A percentile compares a stretch with the other conserved stretches of the same genome.
These are phyloP conservation scores for Melanotaenia duboulayi DNA, from an alignment of 2,113 vertebrate species.

Conservation along the genomic window DNA sequence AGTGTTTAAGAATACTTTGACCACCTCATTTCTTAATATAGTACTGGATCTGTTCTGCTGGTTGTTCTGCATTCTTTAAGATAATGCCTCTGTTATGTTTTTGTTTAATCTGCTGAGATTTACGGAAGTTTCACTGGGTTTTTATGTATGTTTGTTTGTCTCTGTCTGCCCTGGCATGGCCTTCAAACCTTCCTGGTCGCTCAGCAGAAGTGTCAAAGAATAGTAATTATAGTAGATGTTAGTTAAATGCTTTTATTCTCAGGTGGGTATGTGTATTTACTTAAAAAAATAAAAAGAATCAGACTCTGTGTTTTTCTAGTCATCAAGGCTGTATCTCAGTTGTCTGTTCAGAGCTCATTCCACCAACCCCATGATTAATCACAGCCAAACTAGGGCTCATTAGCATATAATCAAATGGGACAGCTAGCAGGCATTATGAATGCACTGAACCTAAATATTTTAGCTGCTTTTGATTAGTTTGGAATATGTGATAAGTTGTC, in stretches of 20 bases:
- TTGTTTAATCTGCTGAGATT: not conserved
- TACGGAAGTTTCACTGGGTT: not conserved
- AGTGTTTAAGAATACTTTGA: not conserved
- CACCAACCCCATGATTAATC: constrained; percentile 41
- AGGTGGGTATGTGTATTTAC: too few relatives aligned
- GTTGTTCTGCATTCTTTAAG: constrained; percentile 19
- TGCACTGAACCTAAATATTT: constrained; percentile 28
- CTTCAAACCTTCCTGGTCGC: constrained; percentile 10
- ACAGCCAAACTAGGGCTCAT: constrained; percentile 47
- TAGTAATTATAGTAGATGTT: not conserved
- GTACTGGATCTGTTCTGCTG: not conserved
- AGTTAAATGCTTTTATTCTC: not conserved
- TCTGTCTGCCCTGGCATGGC: not conserved
- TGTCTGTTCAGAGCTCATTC: constrained; percentile 27
- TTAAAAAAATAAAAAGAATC: not conserved
- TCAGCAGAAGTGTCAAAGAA: not conserved
- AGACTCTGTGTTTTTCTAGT: not conserved
- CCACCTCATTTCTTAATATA: constrained; percentile 1
- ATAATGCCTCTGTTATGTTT: not conserved
- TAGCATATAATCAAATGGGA: constrained; percentile 46
- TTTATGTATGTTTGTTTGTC: not conserved
- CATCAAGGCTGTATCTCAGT: constrained; percentile 8
- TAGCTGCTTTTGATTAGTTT: constrained; percentile 37
- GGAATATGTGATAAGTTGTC: constrained; percentile 14
- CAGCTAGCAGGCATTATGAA: constrained; percentile 5